Evolutionary conservation across 2,797 vertebrate genomes (phyloP).

Genomic region (Dallia pectoralis): DNA sequence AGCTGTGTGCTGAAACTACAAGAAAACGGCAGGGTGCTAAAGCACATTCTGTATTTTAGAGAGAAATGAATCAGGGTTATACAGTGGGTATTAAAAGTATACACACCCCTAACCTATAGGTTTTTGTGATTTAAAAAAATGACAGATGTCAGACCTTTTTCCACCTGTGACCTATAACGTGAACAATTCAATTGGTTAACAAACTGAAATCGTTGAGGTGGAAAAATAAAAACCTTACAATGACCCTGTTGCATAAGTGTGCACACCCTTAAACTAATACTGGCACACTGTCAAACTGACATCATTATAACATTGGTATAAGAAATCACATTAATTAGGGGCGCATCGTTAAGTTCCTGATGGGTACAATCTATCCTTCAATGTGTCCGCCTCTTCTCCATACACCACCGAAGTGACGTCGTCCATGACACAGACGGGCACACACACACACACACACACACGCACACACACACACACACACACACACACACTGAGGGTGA

Average conservation of each 20-base stretch:
- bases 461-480: slow-evolving; percentile 1
- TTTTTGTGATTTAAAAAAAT: no score
- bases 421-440: background rate
- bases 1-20: background rate
- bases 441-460: slow-evolving; percentile 7
- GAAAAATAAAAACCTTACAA: no score
- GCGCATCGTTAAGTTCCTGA: slow-evolving; percentile 7
- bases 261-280: no score
- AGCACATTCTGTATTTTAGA: background rate
- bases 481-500: background rate
- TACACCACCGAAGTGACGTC: background rate
- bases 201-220: no score
- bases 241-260: no score
- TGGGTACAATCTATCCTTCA: background rate
- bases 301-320: background rate
- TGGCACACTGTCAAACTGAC: background rate
- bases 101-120: no score
- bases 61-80: background rate
- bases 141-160: no score
- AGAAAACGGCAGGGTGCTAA: background rate
- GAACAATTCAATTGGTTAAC: no score
- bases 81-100: no score
- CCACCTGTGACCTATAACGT: no score
- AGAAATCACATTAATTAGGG: slow-evolving; percentile 13
- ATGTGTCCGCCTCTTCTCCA: background rate